Evolutionary conservation across 2,888 invertebrate genomes (phyloP), one percentile per base, ranked within the genome.

Genomic region (Panzeria rudis): DNA sequence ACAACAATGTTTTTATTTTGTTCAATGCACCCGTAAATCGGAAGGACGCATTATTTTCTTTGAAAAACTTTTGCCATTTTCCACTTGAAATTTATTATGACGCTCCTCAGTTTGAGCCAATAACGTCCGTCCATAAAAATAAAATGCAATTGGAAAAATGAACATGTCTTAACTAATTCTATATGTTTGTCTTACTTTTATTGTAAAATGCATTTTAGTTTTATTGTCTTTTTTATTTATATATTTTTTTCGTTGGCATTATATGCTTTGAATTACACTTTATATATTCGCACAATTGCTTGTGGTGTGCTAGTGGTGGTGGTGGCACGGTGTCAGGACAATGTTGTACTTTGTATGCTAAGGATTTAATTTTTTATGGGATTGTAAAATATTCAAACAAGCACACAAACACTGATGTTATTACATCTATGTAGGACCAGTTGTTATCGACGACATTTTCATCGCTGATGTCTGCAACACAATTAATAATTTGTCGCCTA

Each of bases 41-140:
- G 64, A 69, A 52, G 73, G 32, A 81, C 81, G 56, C 73, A 84
- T 71, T 61, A 50, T 61, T 35, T 61, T 69, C 73, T 73, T 68
- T 76, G n/a, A 59, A 59, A 72, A 84, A 81, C 8, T 77, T 81
- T 81, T 73, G 56, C 35, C 73, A 64, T 59, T 69, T 81, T 73
- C 64, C 61, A 69, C 62, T 77, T 73, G 56, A 85, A 85, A 82
- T 85, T 85, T 85, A 82, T 85, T 73, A 69, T 75, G 64, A 78
- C 85, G 73, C 52, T 75, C 41, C 52, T 75, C 41, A 52, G 64
- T 71, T 81, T 73, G 62, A 78, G 68, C 47, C 61, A 77, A 77
- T 73, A 83, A 78, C 29, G 66, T 68, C 47, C 29, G 66, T 68
- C 47, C 29, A 61, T 69, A 75, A 62, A 52, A 61, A 11, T 29